phyloP scores from a whole-genome alignment of 2,888 invertebrate species.

The Ochlodes sylvanus region DNA sequence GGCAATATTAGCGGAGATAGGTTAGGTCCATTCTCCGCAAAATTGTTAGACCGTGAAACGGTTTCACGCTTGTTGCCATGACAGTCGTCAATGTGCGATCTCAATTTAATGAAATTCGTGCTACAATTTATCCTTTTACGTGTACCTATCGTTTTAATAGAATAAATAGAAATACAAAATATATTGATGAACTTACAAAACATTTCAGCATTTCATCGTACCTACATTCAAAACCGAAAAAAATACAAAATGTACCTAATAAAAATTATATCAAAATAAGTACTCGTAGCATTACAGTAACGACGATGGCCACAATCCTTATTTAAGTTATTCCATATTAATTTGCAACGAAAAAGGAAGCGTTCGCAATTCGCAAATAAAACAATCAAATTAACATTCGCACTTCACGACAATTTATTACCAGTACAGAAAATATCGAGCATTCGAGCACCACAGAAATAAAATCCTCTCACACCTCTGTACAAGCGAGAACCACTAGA shows the following conservation, averaged over 20 bases:
- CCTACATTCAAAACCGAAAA: too few relatives aligned
- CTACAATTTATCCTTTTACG: slow-evolving; percentile 45
- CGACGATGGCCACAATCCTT: background rate
- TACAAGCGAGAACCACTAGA: slow-evolving; percentile 64
- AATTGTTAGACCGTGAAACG: slow-evolving; percentile 74
- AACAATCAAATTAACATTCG: slow-evolving; percentile 34
- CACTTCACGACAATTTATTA: slow-evolving; percentile 40
- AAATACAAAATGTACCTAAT: too few relatives aligned
- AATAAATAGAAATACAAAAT: background rate
- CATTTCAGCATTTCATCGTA: too few relatives aligned
- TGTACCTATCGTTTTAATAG: background rate
- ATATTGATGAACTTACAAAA: background rate
- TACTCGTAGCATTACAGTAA: too few relatives aligned
- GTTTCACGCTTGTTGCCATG: slow-evolving; percentile 61
- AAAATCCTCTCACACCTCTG: slow-evolving; percentile 50
- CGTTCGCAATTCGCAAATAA: slow-evolving; percentile 22
- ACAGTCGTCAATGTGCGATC: slow-evolving; percentile 71
- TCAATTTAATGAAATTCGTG: slow-evolving; percentile 71
- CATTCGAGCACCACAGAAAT: slow-evolving; percentile 41
- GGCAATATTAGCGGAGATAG: slow-evolving; percentile 51
- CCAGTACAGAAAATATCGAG: slow-evolving; percentile 47
- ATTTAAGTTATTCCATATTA: background rate
- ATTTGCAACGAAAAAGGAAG: slow-evolving; percentile 56
- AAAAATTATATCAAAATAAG: too few relatives aligned
- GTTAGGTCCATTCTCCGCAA: slow-evolving; percentile 66